These are phyloP conservation scores for Gasterosteus nipponicus DNA, from an alignment of 2,113 vertebrate genomes.

Conservation along the genomic window DNA sequence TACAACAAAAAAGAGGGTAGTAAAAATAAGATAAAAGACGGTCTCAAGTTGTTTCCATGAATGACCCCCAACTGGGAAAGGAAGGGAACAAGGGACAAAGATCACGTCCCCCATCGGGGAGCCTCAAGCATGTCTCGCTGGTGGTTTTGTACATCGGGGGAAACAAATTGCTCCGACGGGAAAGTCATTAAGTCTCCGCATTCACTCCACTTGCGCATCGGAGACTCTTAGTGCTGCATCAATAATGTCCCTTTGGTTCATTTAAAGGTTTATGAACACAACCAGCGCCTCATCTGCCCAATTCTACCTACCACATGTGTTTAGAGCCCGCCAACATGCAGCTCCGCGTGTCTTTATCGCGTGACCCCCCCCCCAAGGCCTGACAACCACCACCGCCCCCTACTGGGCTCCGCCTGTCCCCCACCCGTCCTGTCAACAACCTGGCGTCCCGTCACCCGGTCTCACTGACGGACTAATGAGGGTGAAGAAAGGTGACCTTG, in stretches of 20 bases:
- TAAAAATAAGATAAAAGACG: conserved; percentile 55
- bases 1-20: conserved; percentile 52
- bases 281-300: not conserved
- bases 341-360: conserved; percentile 16
- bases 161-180: conserved; percentile 22
- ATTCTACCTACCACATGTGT: not conserved
- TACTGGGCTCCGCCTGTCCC: conserved; percentile 64
- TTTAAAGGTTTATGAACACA: not conserved
- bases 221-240: not conserved
- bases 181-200: conserved; percentile 32
- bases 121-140: conserved; percentile 41
- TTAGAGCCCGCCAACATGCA: not conserved
- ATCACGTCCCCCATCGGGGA: conserved; percentile 56
- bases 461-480: conserved; percentile 27
- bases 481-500: conserved; percentile 16
- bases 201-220: conserved; percentile 36
- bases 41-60: conserved; percentile 69
- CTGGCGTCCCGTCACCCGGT: not conserved
- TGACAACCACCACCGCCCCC: conserved; percentile 77
- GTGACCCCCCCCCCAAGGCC: conserved; percentile 48
- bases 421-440: not conserved
- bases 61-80: conserved; percentile 66
- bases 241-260: not conserved
- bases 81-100: conserved; percentile 60
- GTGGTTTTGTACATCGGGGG: conserved; percentile 36